Conservation (phyloP, 2,888 invertebrate species). For the Sthenelais limicola region DNA sequence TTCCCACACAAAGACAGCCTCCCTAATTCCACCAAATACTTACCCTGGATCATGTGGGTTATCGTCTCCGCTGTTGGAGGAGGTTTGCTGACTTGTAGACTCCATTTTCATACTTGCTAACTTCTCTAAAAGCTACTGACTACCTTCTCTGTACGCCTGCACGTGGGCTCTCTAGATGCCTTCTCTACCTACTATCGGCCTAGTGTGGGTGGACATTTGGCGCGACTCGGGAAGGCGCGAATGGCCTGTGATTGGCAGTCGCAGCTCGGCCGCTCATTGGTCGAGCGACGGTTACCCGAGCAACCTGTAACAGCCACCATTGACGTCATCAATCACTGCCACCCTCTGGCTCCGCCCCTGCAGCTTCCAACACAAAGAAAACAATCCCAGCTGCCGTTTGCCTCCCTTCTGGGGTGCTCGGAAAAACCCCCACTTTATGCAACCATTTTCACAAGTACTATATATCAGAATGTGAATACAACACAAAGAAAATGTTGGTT, state of each 20-base stretch:
- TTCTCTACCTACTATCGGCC: conserved; percentile 44
- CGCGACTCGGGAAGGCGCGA: conserved; percentile 61
- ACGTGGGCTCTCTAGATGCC: conserved; percentile 15
- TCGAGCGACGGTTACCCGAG: conserved; percentile 38
- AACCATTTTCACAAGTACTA: too few species aligned
- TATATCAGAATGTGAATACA: too few species aligned
- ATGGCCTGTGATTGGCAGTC: conserved; percentile 60
- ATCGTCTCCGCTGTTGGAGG: conserved; percentile 76
- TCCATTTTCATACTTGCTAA: conserved; percentile 65
- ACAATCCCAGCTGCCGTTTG: background rate
- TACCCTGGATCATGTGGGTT: conserved; percentile 97
- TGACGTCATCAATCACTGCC: conserved; percentile 43
- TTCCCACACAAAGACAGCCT: background rate
- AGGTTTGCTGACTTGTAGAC: conserved; percentile 58
- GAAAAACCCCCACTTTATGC: too few species aligned
- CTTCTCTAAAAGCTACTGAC: conserved; percentile 32
- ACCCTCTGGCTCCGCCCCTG: background rate
- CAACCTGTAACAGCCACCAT: conserved; percentile 28
- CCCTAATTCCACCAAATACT: conserved; percentile 59
- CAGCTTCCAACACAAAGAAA: conserved; percentile 24
- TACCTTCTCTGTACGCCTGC: conserved; percentile 23
- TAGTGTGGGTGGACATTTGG: conserved; percentile 63
- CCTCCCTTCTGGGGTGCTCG: too few species aligned
- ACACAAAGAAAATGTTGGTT: too few species aligned
- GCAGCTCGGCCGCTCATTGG: conserved; percentile 55